Base-by-base conservation (phyloP, 2,888 invertebrate species). In the Seira musarum region DNA sequence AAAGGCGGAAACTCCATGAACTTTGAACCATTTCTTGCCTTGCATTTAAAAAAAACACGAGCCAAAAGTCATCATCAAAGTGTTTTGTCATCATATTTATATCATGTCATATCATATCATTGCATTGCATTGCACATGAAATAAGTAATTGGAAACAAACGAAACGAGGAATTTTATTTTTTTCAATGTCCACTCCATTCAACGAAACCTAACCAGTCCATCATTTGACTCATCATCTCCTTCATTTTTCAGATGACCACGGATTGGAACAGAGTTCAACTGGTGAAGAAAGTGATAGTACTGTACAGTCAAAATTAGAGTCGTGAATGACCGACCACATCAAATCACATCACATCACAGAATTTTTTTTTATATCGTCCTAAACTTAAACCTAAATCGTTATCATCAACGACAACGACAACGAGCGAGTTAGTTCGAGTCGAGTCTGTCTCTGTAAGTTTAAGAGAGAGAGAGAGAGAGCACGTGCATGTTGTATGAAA, bases 401-500 rank as follows among this genome's bases (percentile, higher is more conserved):
- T 30, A 30, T n/a, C n/a, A n/a, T n/a, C n/a, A n/a, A n/a, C n/a
- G n/a, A n/a, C n/a, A n/a, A n/a, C n/a, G n/a, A n/a, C n/a, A n/a
- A n/a, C n/a, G n/a, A n/a, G n/a, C n/a, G n/a, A n/a, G n/a, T n/a
- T n/a, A n/a, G n/a, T n/a, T n/a, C n/a, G n/a, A n/a, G n/a, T n/a
- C n/a, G n/a, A n/a, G n/a, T n/a, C n/a, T n/a, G n/a, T n/a, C n/a
- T n/a, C n/a, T n/a, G n/a, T n/a, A n/a, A 8, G 30, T 30, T 30
- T 19, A n/a, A 69, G 35, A 61, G 35, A 70, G 61, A 10, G 40
- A 72, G 72, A 65, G 65, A 61, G 46, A 64, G 72, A 71, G 53
- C 72, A 72, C 72, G 72, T 72, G 72, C 72, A 72, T 30, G 30
- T 22, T 72, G 72, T 72, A 72, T 72, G 72, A 64, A 72, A 30